Evolutionary conservation across 2,888 invertebrate species (phyloP), one percentile per base, ranked within the genome.

Genomic region (Trisateles emortualis): DNA sequence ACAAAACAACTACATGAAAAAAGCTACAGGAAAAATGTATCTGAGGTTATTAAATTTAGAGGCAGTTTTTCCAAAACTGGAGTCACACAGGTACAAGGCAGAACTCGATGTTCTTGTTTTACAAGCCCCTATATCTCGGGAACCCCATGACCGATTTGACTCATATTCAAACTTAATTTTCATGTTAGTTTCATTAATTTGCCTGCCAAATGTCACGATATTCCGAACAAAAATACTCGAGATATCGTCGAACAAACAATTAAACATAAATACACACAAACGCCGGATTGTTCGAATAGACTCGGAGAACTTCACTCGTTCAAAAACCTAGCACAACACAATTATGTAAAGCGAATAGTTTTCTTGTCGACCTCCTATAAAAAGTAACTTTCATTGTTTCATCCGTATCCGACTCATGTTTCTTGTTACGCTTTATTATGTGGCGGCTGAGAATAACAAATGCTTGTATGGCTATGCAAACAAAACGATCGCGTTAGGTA

Each of bases 371-470:
- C 36, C n/a, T 41, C 48, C 52, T 38, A 64, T 72, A 72, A 64
- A 50, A 73, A 65, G 26, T 10, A 48, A 46, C 73, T 67, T 67
- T 74, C 74, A 74, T 72, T 60, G 65, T 60, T 52, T 65, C 57
- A 62, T 63, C 58, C 58, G 54, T 64, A 73, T 60, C 65, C 73
- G 62, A 59, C 49, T 50, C 71, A 59, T 70, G 71, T 63, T 61
- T 74, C 68, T 68, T 59, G 26, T 66, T 54, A 60, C 70, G 61
- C 57, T 67, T 62, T 67, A 69, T 64, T 72, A 60, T 59, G 55
- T 43, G 57, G 57, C 42, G 59, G 39, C 19, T 14, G 45, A 39
- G 59, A 71, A 72, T 68, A 65, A 52, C 30, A 52, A 71, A 68
- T 72, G 48, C 5, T 41, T 24, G 40, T 41, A 17, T 51, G 55